These are phyloP conservation scores for Maniola hyperantus DNA, from an alignment of 2,888 invertebrate genomes.

Conservation along the genomic window DNA sequence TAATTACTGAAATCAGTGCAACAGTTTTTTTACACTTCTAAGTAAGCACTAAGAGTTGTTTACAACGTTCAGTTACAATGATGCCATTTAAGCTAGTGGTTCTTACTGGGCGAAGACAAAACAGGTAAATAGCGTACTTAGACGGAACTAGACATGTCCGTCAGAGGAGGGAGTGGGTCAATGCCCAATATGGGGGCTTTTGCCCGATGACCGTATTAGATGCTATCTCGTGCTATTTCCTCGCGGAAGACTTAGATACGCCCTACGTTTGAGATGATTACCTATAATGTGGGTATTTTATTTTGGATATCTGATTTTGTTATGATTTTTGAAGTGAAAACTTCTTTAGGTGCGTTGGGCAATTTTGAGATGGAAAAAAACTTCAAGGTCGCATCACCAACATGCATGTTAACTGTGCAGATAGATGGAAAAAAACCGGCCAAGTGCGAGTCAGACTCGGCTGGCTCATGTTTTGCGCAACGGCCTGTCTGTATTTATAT, in stretches of 20 bases:
- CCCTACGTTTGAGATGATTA: constrained; percentile 41
- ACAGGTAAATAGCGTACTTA: constrained; percentile 64
- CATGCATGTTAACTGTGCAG: too few species aligned
- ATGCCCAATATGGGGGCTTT: constrained; percentile 65
- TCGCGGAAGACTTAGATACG: constrained; percentile 44
- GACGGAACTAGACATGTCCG: constrained; percentile 73
- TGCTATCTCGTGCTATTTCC: constrained; percentile 57
- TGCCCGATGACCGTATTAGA: constrained; percentile 69
- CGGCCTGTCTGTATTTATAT: too few species aligned
- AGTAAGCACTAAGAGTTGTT: constrained; percentile 44
- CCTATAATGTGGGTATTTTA: constrained; percentile 24
- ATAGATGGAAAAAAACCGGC: too few species aligned
- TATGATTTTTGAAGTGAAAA: too few species aligned
- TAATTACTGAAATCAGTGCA: constrained; percentile 36
- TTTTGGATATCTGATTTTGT: too few species aligned
- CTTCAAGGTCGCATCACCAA: too few species aligned
- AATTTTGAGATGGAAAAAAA: too few species aligned
- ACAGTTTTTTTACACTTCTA: constrained; percentile 39
- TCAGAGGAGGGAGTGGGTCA: constrained; percentile 62
- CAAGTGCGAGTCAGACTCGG: too few species aligned
- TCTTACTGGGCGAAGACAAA: constrained; percentile 66
- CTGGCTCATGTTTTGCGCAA: too few species aligned
- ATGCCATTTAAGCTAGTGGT: constrained; percentile 52
- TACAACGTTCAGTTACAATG: constrained; percentile 47
- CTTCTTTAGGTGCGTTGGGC: too few species aligned